Percentiles rank a stretch among this genome's conserved stretches.
phyloP scores from a whole-genome alignment of 2,888 invertebrate species.

The Balanococcus diminutus region DNA sequence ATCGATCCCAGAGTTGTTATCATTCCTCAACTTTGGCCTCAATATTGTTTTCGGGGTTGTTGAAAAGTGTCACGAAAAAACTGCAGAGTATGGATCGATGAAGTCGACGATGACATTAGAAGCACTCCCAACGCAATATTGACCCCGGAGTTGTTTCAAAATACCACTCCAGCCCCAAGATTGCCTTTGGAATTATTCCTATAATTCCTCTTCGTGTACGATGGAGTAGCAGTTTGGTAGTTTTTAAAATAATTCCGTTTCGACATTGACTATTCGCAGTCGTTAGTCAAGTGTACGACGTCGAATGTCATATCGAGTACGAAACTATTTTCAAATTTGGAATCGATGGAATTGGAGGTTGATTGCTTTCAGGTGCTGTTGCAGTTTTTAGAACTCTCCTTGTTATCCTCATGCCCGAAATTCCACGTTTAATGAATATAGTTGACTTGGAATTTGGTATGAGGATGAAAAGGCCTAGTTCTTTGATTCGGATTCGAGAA shows the following conservation, averaged over 20 bases:
- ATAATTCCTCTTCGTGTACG: neutral
- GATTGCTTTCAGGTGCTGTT: neutral
- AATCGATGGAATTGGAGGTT: neutral
- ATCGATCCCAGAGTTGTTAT: neutral
- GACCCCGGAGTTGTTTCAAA: neutral
- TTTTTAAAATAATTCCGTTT: neutral
- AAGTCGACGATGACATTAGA: neutral
- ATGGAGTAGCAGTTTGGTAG: neutral
- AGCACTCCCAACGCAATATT: constrained; percentile 6
- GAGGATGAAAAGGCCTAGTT: neutral
- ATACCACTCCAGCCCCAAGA: constrained; percentile 18
- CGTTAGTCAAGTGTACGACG: neutral
- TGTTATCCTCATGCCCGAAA: neutral
- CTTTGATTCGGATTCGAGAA: neutral
- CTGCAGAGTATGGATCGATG: neutral
- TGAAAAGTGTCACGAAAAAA: neutral
- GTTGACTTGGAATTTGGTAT: neutral
- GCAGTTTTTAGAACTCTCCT: neutral
- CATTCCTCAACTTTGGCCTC: neutral
- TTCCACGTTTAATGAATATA: neutral
- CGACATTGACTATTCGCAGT: neutral
- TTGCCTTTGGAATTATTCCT: constrained; percentile 11
- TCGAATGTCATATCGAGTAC: neutral
- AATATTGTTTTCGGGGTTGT: neutral
- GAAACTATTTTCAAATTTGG: neutral